Evolutionary conservation across 2,888 invertebrate species (phyloP).

Genomic region (Tupiocoris notatus): DNA sequence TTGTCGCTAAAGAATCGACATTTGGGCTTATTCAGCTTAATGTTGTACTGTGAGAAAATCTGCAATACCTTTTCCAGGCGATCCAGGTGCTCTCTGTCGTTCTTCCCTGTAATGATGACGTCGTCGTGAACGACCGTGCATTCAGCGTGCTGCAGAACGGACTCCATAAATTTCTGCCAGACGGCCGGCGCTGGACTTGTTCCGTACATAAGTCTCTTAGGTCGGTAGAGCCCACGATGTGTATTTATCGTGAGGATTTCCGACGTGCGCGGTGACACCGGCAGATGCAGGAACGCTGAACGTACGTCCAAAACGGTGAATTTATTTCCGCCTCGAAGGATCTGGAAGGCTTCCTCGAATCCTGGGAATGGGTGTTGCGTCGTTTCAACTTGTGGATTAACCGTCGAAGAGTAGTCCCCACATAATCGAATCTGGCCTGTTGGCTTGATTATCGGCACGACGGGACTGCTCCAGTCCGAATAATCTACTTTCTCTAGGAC

Average conservation of each 20-base stretch:
- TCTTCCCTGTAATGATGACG: background rate
- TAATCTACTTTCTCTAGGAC: conserved; percentile 29
- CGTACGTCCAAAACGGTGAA: conserved; percentile 50
- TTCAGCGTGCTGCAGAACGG: background rate
- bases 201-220: conserved; percentile 52
- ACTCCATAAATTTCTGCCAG: conserved; percentile 52
- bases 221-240: conserved; percentile 52
- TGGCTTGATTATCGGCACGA: conserved; percentile 1
- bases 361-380: conserved; percentile 42
- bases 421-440: background rate
- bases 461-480: conserved; percentile 27
- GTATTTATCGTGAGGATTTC: conserved; percentile 52
- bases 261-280: conserved; percentile 51
- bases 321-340: conserved; percentile 41
- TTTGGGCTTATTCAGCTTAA: background rate
- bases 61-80: conserved; percentile 5
- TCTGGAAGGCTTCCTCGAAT: conserved; percentile 43
- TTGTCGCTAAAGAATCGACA: background rate
- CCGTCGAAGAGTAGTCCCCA: background rate
- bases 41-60: background rate
- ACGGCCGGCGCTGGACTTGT: conserved; percentile 52
- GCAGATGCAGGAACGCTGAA: conserved; percentile 53
- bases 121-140: conserved; percentile 14
- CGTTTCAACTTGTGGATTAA: background rate
- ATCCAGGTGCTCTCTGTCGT: background rate